Evolutionary conservation across 2,113 vertebrate species (phyloP), one percentile per base, ranked within the genome.

Genomic region (Electrona antarctica): DNA sequence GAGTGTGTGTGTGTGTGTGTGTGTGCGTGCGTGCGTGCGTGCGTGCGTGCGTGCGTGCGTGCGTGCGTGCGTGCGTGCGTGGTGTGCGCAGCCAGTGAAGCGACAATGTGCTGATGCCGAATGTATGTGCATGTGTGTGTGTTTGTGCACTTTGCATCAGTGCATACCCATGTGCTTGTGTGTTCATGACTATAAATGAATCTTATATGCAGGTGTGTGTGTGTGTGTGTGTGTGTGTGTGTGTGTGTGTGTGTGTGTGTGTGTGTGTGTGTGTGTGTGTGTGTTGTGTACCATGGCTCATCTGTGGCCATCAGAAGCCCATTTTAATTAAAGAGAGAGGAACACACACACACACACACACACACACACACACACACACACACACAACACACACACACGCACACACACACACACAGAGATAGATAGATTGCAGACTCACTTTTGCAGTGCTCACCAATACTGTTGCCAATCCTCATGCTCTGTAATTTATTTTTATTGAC

Each of bases 271-370:
- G 33, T 41, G 33, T 2, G 33, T 41, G 33, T 41, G 61, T 63
- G 61, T 12, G 70, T 33, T 49, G 69, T 46, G 77, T 65, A 10
- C 55, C 52, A 63, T 54, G 12, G 14, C 70, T 50, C 81, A 73
- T 73, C 80, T 78, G 65, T 69, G 68, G 70, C 79, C 83, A 83
- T 83, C 76, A 84, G 71, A 83, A 76, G 86, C 61, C 76, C 73
- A 81, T 84, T 87, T 81, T 86, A 87, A 87, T 89, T 84, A 86
- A 76, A 12, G 65, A 69, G 70, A 81, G 67, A 72, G 74, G 50
- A 72, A 8, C 56, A 2, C 56, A 58, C 56, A 21, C 14, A 28
- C 14, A 58, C 56, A 56, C 9, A 56, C 13, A 14, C 54, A 55
- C 54, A 56, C 54, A 56, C 54, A 56, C 54, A 56, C 54, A 55